Base-by-base conservation (phyloP, 2,888 invertebrate genomes). In the Stenurella melanura region DNA sequence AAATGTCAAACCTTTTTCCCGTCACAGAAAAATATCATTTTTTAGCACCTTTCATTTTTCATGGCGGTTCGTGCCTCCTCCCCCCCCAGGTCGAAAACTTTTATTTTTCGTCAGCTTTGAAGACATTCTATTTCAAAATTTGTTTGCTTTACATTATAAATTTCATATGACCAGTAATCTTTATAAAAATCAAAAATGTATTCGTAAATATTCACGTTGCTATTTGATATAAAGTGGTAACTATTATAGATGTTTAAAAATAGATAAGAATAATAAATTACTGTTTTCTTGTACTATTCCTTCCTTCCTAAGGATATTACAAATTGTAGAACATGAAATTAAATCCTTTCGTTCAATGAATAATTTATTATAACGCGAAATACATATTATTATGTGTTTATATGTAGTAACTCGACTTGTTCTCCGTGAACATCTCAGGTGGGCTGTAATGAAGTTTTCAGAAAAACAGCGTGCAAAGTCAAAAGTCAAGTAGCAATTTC, bases 401-500 rank as follows among this genome's bases (percentile, higher is more conserved):
- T 38, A 58, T 67, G 38, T 56, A 56, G n/a, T 30, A 56, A 38
- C 70, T 34, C 9, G 57, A 18, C 74, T 75, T 34, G 75, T 71
- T 74, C 60, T 64, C 42, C 69, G 75, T 71, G 66, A 66, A 75
- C 71, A 66, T 75, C 71, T 75, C 75, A 19, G 75, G 75, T 72
- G 75, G 75, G 71, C 75, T 57, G 63, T 75, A 75, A 75, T 75
- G 75, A 75, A 75, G 75, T 71, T 75, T 75, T 75, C 75, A 75
- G 71, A 75, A 75, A 72, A 75, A 63, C 66, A 66, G 58, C 75
- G 75, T 71, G 75, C 75, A 75, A 75, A 75, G 75, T 75, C 75
- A 75, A 75, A 70, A 75, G 75, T 75, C 75, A 75, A 75, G 75
- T 75, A 75, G 75, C 75, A 75, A 75, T 75, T 75, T 58, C 75